phyloP scores from a whole-genome alignment of 2,113 vertebrate genomes.

The Penelope pileata region DNA sequence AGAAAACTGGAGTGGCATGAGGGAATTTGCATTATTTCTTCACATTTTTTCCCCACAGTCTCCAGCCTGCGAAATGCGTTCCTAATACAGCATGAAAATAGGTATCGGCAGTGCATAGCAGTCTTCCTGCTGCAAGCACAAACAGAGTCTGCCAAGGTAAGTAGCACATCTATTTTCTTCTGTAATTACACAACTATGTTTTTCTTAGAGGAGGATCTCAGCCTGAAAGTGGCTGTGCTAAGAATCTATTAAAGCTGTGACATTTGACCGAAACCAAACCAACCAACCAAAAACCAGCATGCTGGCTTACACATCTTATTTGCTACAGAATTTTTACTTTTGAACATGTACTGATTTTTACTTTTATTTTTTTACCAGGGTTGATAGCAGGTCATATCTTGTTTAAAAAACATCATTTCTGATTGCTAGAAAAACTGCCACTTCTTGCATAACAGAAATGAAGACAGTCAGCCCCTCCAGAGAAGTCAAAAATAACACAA shows the following conservation, averaged over 20 bases:
- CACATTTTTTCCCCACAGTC: constrained; percentile 65
- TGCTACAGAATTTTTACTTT: background rate
- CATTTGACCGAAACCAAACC: background rate
- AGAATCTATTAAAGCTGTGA: background rate
- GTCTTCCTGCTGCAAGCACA: constrained; percentile 88
- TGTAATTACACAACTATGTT: background rate
- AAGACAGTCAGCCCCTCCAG: background rate
- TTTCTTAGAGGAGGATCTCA: background rate
- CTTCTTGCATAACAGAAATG: background rate
- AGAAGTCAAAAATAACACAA: background rate
- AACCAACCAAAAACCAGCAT: background rate
- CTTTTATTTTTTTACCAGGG: background rate
- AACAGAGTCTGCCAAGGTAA: constrained; percentile 84
- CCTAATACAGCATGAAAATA: constrained; percentile 90
- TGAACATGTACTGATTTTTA: background rate
- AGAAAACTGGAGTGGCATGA: background rate
- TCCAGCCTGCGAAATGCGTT: constrained; percentile 87
- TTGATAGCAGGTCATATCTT: background rate
- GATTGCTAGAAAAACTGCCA: background rate
- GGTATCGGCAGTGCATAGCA: constrained; percentile 86
- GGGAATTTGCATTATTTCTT: background rate
- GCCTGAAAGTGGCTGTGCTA: background rate
- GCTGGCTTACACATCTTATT: background rate
- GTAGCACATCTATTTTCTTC: background rate
- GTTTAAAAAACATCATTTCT: background rate